Percentiles rank a stretch among this genome's conserved stretches.
These are phyloP conservation scores for Parauchenoglanis punctatus DNA, from an alignment of 2,797 vertebrate genomes.

Conservation along the genomic window DNA sequence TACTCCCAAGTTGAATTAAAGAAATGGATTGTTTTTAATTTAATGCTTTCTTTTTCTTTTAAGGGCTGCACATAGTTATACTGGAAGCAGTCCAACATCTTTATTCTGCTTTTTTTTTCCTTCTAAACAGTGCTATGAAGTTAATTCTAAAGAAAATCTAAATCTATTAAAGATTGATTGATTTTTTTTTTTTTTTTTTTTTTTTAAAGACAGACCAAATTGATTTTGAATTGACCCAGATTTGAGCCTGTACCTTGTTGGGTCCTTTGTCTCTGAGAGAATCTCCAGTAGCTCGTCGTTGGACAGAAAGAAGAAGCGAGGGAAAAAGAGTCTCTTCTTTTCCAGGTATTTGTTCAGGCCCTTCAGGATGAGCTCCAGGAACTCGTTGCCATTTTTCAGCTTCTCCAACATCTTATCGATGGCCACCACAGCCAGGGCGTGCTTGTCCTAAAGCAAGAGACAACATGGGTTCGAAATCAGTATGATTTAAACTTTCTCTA, in stretches of 20 bases:
- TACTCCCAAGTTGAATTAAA: not conserved
- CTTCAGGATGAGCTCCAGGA: slow-evolving; percentile 88
- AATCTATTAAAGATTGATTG: not conserved
- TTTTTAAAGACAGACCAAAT: not conserved
- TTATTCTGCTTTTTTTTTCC: too few species aligned
- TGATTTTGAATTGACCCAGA: not conserved
- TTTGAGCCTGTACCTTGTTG: slow-evolving; percentile 76
- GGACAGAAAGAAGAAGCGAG: slow-evolving; percentile 93
- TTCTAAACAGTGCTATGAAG: not conserved
- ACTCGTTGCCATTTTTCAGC: slow-evolving; percentile 80
- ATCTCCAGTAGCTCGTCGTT: slow-evolving; percentile 93
- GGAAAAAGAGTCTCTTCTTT: slow-evolving; percentile 89
- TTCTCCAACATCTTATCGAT: slow-evolving; percentile 85
- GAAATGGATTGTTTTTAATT: not conserved
- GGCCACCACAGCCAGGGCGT: slow-evolving; percentile 79
- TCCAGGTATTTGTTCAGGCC: slow-evolving; percentile 91
- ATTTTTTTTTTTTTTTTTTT: not conserved
- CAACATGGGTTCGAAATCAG: not conserved
- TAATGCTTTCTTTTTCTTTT: not conserved
- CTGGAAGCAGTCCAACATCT: not conserved
- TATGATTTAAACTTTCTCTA: not conserved
- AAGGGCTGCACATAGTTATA: not conserved
- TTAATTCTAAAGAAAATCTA: not conserved
- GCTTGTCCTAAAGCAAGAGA: slow-evolving; percentile 78
- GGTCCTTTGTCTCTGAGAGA: slow-evolving; percentile 92